Base-by-base conservation (phyloP, 1,140 invertebrate genomes). In the Calycopis cecrops region DNA sequence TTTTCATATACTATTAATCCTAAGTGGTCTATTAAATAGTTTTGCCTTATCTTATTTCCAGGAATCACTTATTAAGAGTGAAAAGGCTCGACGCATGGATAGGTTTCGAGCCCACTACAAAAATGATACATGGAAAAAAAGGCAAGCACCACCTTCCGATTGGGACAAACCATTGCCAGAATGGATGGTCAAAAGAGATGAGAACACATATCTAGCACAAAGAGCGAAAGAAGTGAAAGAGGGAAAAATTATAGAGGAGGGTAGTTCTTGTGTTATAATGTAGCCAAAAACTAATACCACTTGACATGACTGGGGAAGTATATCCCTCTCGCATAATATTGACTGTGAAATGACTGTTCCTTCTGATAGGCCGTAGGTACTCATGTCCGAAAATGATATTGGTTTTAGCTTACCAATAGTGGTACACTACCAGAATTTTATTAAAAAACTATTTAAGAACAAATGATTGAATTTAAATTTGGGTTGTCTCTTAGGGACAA, bases 121-220 rank as follows among this genome's bases (percentile, higher is more conserved):
- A 11, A 97, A 97, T 83, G 88, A 93, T 72, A 89, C 93, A 12
- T 97, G 96, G 96, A 86, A 92, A 65, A 93, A 91, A 70, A 88
- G 96, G 48, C 87, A 90, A n/a, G 63, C 85, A 53, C 95, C 95
- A 7, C 95, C 95, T 4, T 72, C 84, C 57, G 92, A 96, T 74
- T 97, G 95, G 95, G 90, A 92, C 60, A 89, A 88, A 56, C 93
- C 94, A 4, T 76, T 97, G 59, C 95, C 95, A 6, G 91, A 94
- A 17, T 93, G 92, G 90, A 85, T 95, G 71, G 67, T 83, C 16
- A 90, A 94, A 65, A 85, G 90, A 68, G 90, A 92, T 60, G 87
- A 93, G 65, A 88, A 90, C 55, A 90, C 92, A 9, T 95, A 90
- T 81, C 87, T 96, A 49, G 87, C 90, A 60, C 10, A 88, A 3